Conservation (phyloP, 2,888 invertebrate genomes). For the Halictus ligatus region DNA sequence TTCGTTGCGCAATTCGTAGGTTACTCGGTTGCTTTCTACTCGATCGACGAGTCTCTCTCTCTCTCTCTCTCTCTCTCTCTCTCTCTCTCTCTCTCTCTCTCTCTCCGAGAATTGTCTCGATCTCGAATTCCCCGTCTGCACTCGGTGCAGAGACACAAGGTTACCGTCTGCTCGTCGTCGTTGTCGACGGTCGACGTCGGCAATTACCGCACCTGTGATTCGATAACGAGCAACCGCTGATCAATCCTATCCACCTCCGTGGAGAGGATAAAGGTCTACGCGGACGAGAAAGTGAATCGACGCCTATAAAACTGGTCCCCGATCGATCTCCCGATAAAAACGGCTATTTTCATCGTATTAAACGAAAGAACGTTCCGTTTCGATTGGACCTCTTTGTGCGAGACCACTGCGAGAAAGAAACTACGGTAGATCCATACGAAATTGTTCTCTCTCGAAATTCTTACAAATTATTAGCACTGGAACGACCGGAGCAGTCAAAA, state of each 20-base stretch:
- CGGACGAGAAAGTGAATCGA: slow-evolving; percentile 20
- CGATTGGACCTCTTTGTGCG: background rate
- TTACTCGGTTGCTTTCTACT: slow-evolving; percentile 76
- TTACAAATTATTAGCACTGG: too few relatives aligned
- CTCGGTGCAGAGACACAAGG: slow-evolving; percentile 62
- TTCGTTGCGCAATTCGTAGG: slow-evolving; percentile 71
- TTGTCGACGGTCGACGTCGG: slow-evolving; percentile 6
- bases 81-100: background rate
- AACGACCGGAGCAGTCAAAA: too few relatives aligned
- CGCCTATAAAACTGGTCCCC: slow-evolving; percentile 19
- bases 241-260: slow-evolving; percentile 37
- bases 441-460: background rate
- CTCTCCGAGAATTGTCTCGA: background rate
- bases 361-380: background rate
- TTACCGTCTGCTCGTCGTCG: slow-evolving; percentile 51
- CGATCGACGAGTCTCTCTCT: slow-evolving; percentile 59
- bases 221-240: slow-evolving; percentile 47
- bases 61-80: slow-evolving; percentile 22
- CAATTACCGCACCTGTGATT: slow-evolving; percentile 65
- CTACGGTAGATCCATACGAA: background rate
- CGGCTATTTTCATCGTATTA: slow-evolving; percentile 40
- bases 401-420: background rate
- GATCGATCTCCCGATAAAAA: slow-evolving; percentile 42
- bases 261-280: slow-evolving; percentile 31
- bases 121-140: slow-evolving; percentile 30